Evolutionary conservation across 2,113 vertebrate genomes (phyloP).

Genomic region (Larimichthys polyactis): DNA sequence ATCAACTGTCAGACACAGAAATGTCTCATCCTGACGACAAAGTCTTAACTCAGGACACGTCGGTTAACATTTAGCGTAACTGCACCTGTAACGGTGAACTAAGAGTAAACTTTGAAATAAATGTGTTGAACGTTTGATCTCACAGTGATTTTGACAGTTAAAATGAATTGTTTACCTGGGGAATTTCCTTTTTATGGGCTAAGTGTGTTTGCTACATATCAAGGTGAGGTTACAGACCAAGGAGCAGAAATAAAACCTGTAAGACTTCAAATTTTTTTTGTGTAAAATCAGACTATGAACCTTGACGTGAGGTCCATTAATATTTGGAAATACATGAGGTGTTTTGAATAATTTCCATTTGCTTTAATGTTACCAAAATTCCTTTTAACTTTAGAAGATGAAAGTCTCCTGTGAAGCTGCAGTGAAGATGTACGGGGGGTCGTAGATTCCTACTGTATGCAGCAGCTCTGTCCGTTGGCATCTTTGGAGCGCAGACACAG

Average conservation of each 20-base stretch:
- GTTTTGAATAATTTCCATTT: background rate
- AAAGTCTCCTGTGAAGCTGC: constrained; percentile 9
- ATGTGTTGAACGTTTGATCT: background rate
- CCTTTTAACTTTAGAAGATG: background rate
- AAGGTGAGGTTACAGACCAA: constrained; percentile 29
- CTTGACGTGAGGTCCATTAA: background rate
- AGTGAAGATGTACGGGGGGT: background rate
- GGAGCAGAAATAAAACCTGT: constrained; percentile 4
- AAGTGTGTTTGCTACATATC: constrained; percentile 46
- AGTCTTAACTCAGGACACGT: background rate
- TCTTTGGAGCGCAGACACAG: constrained; percentile 96
- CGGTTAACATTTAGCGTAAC: background rate
- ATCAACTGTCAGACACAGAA: background rate
- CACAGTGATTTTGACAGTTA: constrained; percentile 14
- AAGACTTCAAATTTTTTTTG: background rate
- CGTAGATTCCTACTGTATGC: constrained; percentile 69
- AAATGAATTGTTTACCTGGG: background rate
- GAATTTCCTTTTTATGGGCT: background rate
- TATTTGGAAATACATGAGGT: background rate
- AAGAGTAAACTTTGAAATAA: background rate
- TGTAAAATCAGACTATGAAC: constrained; percentile 1
- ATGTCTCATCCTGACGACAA: background rate
- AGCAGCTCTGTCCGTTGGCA: constrained; percentile 91
- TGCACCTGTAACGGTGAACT: background rate
- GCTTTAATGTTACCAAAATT: background rate